These are phyloP conservation scores for Atherinomorus stipes DNA, from an alignment of 2,113 vertebrate species.

Conservation along the genomic window DNA sequence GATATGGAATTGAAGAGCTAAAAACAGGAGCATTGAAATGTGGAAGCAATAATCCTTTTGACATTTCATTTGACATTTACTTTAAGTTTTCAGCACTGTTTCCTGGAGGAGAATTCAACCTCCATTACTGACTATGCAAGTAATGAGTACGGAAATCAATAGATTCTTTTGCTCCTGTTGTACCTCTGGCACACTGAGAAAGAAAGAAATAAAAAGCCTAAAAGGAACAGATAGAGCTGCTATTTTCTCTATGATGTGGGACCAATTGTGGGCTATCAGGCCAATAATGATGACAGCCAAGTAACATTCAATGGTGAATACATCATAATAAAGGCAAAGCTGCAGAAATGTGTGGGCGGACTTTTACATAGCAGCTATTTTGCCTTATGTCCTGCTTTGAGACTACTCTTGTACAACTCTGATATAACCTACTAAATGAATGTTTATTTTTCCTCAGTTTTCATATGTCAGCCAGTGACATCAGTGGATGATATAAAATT, in stretches of 20 bases:
- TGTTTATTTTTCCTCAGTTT: neutral
- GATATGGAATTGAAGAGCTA: neutral
- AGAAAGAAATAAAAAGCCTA: neutral
- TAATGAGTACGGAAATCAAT: constrained; percentile 45
- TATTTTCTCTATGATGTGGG: constrained; percentile 45
- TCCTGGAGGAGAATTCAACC: constrained; percentile 25
- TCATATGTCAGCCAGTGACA: neutral
- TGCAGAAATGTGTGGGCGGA: constrained; percentile 30
- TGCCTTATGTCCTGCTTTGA: constrained; percentile 21
- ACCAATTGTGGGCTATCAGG: constrained; percentile 38
- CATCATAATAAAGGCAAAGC: constrained; percentile 39
- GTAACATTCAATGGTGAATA: constrained; percentile 36
- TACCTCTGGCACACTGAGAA: constrained; percentile 7
- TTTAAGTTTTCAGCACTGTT: constrained; percentile 28
- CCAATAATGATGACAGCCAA: constrained; percentile 32
- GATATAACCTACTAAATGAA: neutral
- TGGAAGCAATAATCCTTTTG: neutral
- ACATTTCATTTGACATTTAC: constrained; percentile 47
- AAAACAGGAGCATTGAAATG: neutral
- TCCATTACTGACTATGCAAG: neutral
- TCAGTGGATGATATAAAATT: neutral
- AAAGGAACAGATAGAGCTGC: constrained; percentile 20
- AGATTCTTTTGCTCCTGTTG: neutral
- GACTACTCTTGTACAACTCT: constrained; percentile 12
- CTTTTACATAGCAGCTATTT: constrained; percentile 22